These are phyloP conservation scores for Meghimatium bilineatum DNA, from an alignment of 2,888 invertebrate species.

Conservation along the genomic window DNA sequence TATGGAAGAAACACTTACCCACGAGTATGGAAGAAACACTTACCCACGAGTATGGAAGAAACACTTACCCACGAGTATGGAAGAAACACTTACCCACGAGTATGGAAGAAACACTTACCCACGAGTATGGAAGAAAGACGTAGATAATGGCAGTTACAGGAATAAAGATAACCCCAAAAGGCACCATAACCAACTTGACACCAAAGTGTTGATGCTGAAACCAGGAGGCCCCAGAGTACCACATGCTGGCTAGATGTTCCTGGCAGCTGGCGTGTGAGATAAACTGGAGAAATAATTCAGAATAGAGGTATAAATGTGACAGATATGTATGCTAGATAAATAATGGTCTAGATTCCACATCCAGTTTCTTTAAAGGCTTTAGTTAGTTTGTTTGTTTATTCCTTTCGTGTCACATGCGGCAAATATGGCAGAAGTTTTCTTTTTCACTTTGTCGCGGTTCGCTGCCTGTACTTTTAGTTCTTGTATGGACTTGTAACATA, in stretches of 20 bases:
- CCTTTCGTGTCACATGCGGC: too few species aligned
- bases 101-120: constrained; percentile 50
- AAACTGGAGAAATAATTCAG: constrained; percentile 58
- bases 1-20: neutral
- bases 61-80: neutral
- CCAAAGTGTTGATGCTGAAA: constrained; percentile 62
- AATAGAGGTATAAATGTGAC: too few species aligned
- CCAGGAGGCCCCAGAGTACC: constrained; percentile 66
- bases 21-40: neutral
- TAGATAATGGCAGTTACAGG: constrained; percentile 63
- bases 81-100: neutral
- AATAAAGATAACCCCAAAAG: constrained; percentile 60
- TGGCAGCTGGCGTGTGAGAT: constrained; percentile 69
- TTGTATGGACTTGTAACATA: too few species aligned
- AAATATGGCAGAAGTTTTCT: too few species aligned
- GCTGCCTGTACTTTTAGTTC: too few species aligned
- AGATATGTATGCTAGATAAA: too few species aligned
- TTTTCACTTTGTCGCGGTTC: too few species aligned
- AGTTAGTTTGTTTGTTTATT: too few species aligned
- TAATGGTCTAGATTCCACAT: too few species aligned
- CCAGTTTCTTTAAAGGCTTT: too few species aligned
- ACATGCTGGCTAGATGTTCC: constrained; percentile 65
- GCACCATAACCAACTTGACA: constrained; percentile 61
- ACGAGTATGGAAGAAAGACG: constrained; percentile 60
- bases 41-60: too few species aligned